Evolutionary conservation across 2,797 vertebrate genomes (phyloP).

Genomic region (Eulemur rubriventer): DNA sequence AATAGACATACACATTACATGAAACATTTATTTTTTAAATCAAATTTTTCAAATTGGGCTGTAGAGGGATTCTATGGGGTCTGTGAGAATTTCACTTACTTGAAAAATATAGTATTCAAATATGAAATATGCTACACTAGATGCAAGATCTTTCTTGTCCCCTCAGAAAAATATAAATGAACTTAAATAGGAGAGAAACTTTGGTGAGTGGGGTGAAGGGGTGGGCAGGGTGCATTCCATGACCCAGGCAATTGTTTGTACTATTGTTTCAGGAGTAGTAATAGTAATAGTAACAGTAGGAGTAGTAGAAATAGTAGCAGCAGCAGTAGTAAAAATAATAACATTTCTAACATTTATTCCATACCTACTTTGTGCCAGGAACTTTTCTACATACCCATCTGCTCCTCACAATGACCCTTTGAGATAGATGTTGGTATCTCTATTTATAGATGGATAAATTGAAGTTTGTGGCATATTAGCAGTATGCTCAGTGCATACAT

Average conservation of each 20-base stretch:
- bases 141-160: not conserved
- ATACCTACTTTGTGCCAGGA: not conserved
- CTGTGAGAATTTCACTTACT: not conserved
- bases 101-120: not conserved
- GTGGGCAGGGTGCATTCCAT: not conserved
- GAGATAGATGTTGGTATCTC: not conserved
- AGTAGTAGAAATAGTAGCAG: not conserved
- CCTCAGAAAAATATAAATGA: not conserved
- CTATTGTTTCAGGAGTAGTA: not conserved
- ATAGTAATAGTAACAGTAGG: not conserved
- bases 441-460: not conserved
- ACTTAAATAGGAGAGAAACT: not conserved
- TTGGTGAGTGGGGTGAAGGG: not conserved
- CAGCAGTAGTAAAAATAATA: not conserved
- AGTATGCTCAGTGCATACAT: not conserved
- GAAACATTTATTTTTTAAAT: not conserved
- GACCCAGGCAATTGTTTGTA: not conserved
- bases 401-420: not conserved
- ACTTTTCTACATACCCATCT: not conserved
- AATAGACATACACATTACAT: not conserved
- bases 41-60: not conserved
- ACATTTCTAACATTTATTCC: not conserved
- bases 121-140: not conserved
- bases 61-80: not conserved
- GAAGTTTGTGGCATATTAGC: not conserved